A percentile compares a stretch with the other conserved stretches of the same genome.
These are phyloP conservation scores for Platycheirus albimanus DNA, from an alignment of 2,888 invertebrate genomes.

Conservation along the genomic window DNA sequence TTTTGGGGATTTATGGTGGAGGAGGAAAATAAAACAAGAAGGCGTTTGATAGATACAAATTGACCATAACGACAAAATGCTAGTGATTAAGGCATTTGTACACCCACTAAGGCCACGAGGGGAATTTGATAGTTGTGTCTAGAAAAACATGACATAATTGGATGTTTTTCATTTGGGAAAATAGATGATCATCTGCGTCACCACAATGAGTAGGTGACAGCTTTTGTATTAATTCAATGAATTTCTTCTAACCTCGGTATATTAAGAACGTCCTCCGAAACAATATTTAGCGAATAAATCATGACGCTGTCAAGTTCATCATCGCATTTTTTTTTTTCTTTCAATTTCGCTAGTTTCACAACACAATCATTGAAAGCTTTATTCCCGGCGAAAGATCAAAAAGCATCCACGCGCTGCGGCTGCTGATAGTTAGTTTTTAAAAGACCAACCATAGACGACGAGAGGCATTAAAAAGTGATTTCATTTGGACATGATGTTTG, in stretches of 20 bases:
- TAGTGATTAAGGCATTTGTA: constrained; percentile 52
- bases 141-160: constrained; percentile 47
- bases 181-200: background rate
- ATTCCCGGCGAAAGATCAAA: constrained; percentile 59
- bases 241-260: background rate
- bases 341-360: background rate
- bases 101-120: constrained; percentile 59
- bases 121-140: constrained; percentile 24
- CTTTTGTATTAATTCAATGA: background rate
- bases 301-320: background rate
- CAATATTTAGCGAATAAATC: background rate
- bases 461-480: constrained; percentile 68
- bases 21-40: constrained; percentile 39
- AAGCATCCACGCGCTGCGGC: constrained; percentile 62
- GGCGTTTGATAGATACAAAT: constrained; percentile 64
- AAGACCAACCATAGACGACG: constrained; percentile 33
- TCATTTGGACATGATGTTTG: constrained; percentile 59
- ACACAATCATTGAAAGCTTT: background rate
- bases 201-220: constrained; percentile 31
- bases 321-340: background rate
- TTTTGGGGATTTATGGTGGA: constrained; percentile 34
- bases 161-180: constrained; percentile 9
- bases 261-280: background rate
- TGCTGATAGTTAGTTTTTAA: constrained; percentile 5
- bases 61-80: constrained; percentile 56